A percentile compares a stretch with the other conserved stretches of the same genome.
Evolutionary conservation across 1,140 invertebrate species (phyloP).

Genomic region (Neotoxoptera formosana): DNA sequence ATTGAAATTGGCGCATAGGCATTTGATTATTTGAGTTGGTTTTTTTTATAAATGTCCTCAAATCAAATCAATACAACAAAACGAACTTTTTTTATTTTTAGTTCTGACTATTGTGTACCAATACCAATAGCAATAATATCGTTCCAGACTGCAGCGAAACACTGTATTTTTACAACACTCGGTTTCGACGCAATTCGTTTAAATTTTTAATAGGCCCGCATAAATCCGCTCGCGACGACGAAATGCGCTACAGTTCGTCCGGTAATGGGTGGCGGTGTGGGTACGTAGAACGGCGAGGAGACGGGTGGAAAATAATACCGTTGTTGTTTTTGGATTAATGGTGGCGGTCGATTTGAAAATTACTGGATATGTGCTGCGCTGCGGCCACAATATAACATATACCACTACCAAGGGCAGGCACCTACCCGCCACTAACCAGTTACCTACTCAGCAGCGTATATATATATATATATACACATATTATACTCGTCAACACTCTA

Average conservation of each 20-base stretch:
- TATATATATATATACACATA: neutral
- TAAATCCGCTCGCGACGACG: neutral
- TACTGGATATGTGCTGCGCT: neutral
- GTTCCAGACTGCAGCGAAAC: neutral
- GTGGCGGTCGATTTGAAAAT: slow-evolving; percentile 48
- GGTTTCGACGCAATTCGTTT: neutral
- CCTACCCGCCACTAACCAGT: neutral
- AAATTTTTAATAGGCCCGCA: neutral
- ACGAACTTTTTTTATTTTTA: too few relatives aligned
- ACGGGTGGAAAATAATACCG: neutral
- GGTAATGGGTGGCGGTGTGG: neutral
- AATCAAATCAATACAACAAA: too few relatives aligned
- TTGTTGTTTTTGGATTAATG: slow-evolving; percentile 51
- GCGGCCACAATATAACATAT: slow-evolving; percentile 9
- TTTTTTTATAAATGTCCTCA: too few relatives aligned
- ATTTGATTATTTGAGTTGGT: too few relatives aligned
- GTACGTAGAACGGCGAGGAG: neutral
- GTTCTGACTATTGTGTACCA: neutral
- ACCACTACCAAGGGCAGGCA: neutral
- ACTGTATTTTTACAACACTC: neutral
- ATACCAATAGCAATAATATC: neutral
- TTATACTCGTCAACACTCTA: neutral
- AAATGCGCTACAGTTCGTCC: neutral
- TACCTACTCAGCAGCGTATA: neutral
- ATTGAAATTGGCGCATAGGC: too few relatives aligned